Percentiles rank a stretch among this genome's conserved stretches.
Evolutionary conservation across 2,888 invertebrate genomes (phyloP).

Genomic region (Malthinus seriepunctatus): DNA sequence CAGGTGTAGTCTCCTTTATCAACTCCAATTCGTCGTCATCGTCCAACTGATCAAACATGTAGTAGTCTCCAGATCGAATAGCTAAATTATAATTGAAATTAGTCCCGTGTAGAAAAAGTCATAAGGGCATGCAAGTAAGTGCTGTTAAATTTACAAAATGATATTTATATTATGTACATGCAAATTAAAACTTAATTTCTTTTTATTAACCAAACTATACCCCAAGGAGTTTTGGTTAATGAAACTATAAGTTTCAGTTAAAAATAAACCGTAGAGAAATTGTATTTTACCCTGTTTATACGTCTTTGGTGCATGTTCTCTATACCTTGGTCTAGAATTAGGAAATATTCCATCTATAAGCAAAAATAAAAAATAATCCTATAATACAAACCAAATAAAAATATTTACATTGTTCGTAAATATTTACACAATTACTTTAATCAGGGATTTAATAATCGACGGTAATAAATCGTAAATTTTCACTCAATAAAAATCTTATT

Average conservation of each 20-base stretch:
- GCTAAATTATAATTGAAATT: conserved; percentile 62
- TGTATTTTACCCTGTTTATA: conserved; percentile 60
- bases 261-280: conserved; percentile 19
- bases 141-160: not conserved
- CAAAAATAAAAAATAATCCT: conserved; percentile 24
- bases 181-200: not conserved
- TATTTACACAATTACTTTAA: conserved; percentile 1
- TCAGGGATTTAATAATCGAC: not conserved
- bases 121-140: not conserved
- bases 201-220: not conserved
- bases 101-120: not conserved
- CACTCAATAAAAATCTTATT: too few species aligned
- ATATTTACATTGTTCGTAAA: not conserved
- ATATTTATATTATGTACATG: not conserved
- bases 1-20: conserved; percentile 50
- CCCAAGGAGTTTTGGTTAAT: not conserved
- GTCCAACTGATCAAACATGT: conserved; percentile 96
- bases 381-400: not conserved
- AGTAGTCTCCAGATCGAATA: conserved; percentile 97
- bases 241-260: not conserved
- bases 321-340: conserved; percentile 57
- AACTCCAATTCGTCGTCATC: conserved; percentile 75
- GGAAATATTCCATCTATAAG: conserved; percentile 60
- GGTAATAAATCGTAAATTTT: too few species aligned
- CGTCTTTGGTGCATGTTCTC: conserved; percentile 56